Conservation (phyloP, 2,797 vertebrate species). For the Tragopan temminckii region DNA sequence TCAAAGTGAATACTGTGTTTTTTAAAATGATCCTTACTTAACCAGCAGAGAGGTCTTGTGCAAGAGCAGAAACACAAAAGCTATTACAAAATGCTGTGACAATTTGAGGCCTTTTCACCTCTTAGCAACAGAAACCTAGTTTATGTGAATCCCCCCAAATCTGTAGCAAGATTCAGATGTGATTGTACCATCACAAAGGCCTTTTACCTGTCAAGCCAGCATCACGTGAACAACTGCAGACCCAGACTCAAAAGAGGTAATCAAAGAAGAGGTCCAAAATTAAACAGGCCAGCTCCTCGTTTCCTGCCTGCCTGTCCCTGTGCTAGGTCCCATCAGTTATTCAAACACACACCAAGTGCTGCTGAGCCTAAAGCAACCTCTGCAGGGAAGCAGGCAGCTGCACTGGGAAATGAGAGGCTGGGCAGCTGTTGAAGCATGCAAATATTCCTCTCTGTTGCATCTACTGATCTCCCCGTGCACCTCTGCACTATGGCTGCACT, state of each 20-base stretch:
- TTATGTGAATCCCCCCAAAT: neutral
- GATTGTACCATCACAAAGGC: neutral
- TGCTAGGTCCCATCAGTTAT: neutral
- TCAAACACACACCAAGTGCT: constrained; percentile 8
- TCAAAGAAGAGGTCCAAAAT: neutral
- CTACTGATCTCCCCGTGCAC: neutral
- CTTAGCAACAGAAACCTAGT: neutral
- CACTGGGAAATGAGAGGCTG: neutral
- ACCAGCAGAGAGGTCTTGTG: neutral
- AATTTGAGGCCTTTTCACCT: neutral
- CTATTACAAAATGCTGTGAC: neutral
- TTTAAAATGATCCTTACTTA: neutral
- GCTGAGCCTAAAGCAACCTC: neutral
- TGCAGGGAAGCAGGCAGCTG: constrained; percentile 48
- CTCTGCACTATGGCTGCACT: neutral
- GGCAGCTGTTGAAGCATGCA: neutral
- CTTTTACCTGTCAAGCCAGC: neutral
- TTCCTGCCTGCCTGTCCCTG: neutral
- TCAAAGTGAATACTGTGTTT: neutral
- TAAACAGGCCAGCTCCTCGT: neutral
- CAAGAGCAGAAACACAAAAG: neutral
- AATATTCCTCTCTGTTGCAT: neutral
- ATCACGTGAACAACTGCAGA: neutral
- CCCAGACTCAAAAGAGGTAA: neutral
- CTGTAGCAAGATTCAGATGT: neutral